Conservation (phyloP, 2,113 vertebrate genomes). For the Sarotherodon lohbergeri region DNA sequence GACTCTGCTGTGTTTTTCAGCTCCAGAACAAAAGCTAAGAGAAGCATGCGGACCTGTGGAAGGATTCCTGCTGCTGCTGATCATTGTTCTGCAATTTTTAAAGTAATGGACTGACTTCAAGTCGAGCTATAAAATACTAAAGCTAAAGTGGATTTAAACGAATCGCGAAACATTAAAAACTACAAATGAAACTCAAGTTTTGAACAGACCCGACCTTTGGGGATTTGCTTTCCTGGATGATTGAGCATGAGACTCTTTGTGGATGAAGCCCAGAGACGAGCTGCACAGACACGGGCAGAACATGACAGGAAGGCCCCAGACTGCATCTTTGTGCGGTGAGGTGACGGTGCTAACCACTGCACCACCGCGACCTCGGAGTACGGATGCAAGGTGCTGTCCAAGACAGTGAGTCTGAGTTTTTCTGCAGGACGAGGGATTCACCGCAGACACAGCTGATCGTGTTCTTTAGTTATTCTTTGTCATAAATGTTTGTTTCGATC, state of each 20-base stretch:
- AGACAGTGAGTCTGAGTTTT: fast-evolving
- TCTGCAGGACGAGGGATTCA: not conserved
- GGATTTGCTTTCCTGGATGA: not conserved
- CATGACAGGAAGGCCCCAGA: not conserved
- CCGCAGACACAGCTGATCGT: not conserved
- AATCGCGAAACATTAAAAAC: not conserved
- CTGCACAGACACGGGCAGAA: not conserved
- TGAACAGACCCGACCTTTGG: not conserved
- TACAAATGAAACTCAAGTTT: not conserved
- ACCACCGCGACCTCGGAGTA: fast-evolving
- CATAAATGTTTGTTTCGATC: not conserved
- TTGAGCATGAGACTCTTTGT: not conserved
- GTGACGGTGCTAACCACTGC: not conserved
- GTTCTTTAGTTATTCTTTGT: not conserved
- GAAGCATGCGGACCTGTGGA: not conserved
- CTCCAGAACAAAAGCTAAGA: not conserved
- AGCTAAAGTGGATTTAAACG: not conserved
- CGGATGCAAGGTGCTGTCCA: not conserved
- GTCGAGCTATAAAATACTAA: not conserved
- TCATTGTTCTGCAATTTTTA: not conserved
- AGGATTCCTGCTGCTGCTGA: not conserved
- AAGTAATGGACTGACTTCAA: not conserved
- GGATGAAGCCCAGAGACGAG: not conserved
- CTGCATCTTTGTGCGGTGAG: not conserved
- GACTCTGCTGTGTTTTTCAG: not conserved